Evolutionary conservation across 2,888 invertebrate species (phyloP).

Genomic region (Synergus laeviventris): DNA sequence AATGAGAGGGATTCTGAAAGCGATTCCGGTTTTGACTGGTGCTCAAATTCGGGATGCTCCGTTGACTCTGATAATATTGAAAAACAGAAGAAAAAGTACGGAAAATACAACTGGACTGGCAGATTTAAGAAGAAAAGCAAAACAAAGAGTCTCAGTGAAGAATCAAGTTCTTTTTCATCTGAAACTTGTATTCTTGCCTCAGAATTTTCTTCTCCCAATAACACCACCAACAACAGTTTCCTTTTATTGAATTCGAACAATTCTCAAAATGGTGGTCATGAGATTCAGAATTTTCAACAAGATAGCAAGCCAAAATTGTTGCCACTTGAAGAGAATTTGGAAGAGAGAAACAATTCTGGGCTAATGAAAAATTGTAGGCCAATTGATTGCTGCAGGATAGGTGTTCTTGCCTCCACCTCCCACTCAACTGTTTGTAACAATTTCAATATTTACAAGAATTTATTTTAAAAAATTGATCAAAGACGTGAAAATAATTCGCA

Average conservation of each 20-base stretch:
- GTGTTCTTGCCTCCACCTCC: neutral
- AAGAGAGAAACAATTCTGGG: neutral
- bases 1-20: neutral
- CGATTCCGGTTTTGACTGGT: neutral
- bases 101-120: conserved; percentile 67
- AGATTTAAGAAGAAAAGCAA: conserved; percentile 57
- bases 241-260: neutral
- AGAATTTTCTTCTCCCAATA: too few species aligned
- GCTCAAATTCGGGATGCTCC: conserved; percentile 15
- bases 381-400: neutral
- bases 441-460: neutral
- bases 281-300: neutral
- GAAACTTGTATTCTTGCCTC: too few species aligned
- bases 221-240: neutral
- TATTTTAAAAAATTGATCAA: neutral
- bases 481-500: conserved; percentile 13
- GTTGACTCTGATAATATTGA: conserved; percentile 8
- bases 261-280: neutral
- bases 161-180: too few species aligned
- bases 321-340: neutral
- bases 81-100: conserved; percentile 55
- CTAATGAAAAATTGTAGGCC: neutral
- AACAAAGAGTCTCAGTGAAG: neutral
- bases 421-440: conserved; percentile 3
- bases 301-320: neutral